Evolutionary conservation across 2,113 vertebrate genomes (phyloP), one percentile per base, ranked within the genome.

Genomic region (Carlito syrichta): DNA sequence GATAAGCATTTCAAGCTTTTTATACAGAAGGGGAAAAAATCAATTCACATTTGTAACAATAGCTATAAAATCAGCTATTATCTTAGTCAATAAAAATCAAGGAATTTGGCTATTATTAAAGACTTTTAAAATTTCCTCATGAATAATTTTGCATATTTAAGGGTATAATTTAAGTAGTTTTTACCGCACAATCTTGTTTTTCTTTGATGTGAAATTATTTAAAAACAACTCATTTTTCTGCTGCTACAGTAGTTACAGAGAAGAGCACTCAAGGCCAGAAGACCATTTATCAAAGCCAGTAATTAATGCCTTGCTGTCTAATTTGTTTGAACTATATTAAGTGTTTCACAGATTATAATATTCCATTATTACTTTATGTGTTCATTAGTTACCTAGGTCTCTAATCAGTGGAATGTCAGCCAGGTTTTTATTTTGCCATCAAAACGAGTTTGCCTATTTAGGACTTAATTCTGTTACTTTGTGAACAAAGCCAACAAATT

Each of bases 81-180:
- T 83, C 52, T 73, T 54, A 83, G 12, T 60, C 45, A 96, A 94
- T 92, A 50, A 95, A 30, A 90, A 84, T 35, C n/a, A 60, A 96
- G 25, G 14, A 5, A 90, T 66, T 89, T 86, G 40, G 6, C 25
- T 86, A 68, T 91, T 97, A 95, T 62, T 84, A 66, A 92, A 56
- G 38, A 90, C 81, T 86, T 95, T 90, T 89, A 81, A 40, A 93
- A 85, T 58, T 78, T 71, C 19, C 32, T 79, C 8, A 56, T 52
- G 32, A 84, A 66, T n/a, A 87, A 56, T 40, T 84, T 83, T 87
- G 16, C 22, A 83, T 38, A 92, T 85, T 86, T 79, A 93, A 66
- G 48, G 63, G 10, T 19, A 32, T 52, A 94, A 66, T 60, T 60
- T 82, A 96, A 97, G 94, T 91, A 63, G 35, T 96, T 94, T 91